phyloP scores from a whole-genome alignment of 2,888 invertebrate species.

The Cylloceria caligata region DNA sequence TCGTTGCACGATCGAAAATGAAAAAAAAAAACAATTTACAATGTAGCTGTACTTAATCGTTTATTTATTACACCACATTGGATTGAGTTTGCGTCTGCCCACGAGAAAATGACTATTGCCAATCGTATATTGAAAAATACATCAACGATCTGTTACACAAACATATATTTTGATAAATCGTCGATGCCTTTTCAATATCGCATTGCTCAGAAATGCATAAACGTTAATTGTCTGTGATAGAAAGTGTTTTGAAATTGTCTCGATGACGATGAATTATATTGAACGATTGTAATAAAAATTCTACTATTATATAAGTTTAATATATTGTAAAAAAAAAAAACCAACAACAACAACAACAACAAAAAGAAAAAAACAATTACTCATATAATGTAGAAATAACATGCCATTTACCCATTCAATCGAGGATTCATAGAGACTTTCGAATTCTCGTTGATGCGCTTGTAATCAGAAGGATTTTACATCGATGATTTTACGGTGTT shows the following conservation, averaged over 20 bases:
- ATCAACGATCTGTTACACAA: slow-evolving; percentile 40
- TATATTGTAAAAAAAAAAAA: slow-evolving; percentile 63
- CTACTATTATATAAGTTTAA: slow-evolving; percentile 65
- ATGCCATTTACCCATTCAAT: slow-evolving; percentile 56
- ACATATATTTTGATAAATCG: slow-evolving; percentile 64
- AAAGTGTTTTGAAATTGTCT: slow-evolving; percentile 77
- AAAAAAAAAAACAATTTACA: slow-evolving; percentile 17
- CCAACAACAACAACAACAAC: slow-evolving; percentile 14
- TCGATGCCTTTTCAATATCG: slow-evolving; percentile 66
- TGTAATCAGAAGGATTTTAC: slow-evolving; percentile 52
- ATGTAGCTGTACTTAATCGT: slow-evolving; percentile 61
- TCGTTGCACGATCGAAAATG: slow-evolving; percentile 26
- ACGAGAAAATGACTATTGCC: slow-evolving; percentile 61
- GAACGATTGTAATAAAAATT: slow-evolving; percentile 70
- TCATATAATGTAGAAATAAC: slow-evolving; percentile 56
- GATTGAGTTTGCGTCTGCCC: slow-evolving; percentile 61
- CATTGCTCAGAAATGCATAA: slow-evolving; percentile 72
- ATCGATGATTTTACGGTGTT: slow-evolving; percentile 53
- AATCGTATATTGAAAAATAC: slow-evolving; percentile 49
- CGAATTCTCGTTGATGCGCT: slow-evolving; percentile 54
- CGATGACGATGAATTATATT: slow-evolving; percentile 67
- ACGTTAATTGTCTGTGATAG: slow-evolving; percentile 80
- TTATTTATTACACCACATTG: slow-evolving; percentile 58
- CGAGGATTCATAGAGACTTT: slow-evolving; percentile 62
- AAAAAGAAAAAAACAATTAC: slow-evolving; percentile 46